Percentiles rank a stretch among this genome's conserved stretches.
Conservation (phyloP, 2,113 vertebrate genomes). For the Neopipo cinnamomea region DNA sequence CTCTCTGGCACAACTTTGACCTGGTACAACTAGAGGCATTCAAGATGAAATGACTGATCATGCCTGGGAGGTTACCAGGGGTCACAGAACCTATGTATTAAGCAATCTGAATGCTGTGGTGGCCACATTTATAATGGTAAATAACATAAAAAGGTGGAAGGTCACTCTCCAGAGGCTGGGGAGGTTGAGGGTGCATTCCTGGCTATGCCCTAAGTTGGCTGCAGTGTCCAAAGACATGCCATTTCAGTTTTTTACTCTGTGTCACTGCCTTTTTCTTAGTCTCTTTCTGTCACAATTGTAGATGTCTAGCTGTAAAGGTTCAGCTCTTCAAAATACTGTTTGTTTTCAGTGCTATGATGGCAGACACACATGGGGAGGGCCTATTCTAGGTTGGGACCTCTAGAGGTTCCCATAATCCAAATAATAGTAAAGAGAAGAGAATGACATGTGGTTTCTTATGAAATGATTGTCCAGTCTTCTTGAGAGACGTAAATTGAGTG, state of each 20-base stretch:
- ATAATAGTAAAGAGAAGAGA: neutral
- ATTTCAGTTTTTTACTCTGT: neutral
- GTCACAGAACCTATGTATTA: neutral
- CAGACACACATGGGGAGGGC: neutral
- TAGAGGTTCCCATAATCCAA: constrained; percentile 48
- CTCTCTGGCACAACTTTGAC: neutral
- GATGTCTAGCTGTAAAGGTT: neutral
- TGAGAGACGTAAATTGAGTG: neutral
- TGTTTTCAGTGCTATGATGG: neutral
- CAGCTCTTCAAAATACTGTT: neutral
- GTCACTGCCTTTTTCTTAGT: neutral
- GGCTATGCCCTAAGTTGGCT: neutral
- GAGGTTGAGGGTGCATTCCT: neutral
- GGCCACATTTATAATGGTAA: neutral
- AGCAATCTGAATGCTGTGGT: neutral
- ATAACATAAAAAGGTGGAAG: neutral
- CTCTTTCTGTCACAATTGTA: neutral
- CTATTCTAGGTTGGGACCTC: constrained; percentile 3
- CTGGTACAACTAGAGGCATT: neutral
- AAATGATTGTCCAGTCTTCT: neutral
- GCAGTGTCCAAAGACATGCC: neutral
- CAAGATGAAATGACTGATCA: neutral
- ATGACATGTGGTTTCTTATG: neutral
- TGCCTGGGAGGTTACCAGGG: neutral
- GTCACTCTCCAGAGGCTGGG: neutral